These are phyloP conservation scores for Hoplias malabaricus DNA, from an alignment of 2,113 vertebrate genomes.

Conservation along the genomic window DNA sequence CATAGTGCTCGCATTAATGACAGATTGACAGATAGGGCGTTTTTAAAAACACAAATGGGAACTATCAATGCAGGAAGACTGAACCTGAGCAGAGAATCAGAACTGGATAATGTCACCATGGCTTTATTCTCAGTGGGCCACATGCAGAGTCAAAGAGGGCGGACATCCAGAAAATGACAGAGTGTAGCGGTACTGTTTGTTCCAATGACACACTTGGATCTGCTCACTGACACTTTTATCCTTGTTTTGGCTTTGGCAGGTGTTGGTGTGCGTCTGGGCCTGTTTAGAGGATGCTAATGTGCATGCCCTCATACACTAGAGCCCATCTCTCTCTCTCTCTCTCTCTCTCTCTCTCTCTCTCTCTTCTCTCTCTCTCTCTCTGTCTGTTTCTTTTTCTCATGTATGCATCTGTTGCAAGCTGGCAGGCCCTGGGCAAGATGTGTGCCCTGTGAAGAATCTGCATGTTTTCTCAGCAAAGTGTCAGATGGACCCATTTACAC, in stretches of 20 bases:
- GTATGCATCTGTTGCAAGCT: background rate
- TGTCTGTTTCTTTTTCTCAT: background rate
- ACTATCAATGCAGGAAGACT: background rate
- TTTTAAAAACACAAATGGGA: too few species aligned
- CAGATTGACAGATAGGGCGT: background rate
- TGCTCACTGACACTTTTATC: background rate
- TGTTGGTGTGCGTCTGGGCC: background rate
- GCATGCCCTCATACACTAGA: background rate
- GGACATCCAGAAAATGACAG: background rate
- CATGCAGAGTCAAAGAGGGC: background rate
- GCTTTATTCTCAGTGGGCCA: background rate
- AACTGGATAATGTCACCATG: background rate
- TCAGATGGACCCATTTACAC: too few species aligned
- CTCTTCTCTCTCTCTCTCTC: background rate
- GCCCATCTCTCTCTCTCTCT: background rate
- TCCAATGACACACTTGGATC: slow-evolving; percentile 21
- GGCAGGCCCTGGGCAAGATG: background rate
- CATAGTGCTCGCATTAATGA: too few species aligned
- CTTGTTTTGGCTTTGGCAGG: slow-evolving; percentile 22
- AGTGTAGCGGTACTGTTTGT: background rate
- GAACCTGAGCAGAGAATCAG: background rate
- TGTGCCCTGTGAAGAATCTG: background rate
- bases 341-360: background rate
- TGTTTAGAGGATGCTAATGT: background rate
- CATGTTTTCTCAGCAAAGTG: background rate